These are phyloP conservation scores for Craseonycteris thonglongyai DNA, from an alignment of 2,113 vertebrate species.

Conservation along the genomic window DNA sequence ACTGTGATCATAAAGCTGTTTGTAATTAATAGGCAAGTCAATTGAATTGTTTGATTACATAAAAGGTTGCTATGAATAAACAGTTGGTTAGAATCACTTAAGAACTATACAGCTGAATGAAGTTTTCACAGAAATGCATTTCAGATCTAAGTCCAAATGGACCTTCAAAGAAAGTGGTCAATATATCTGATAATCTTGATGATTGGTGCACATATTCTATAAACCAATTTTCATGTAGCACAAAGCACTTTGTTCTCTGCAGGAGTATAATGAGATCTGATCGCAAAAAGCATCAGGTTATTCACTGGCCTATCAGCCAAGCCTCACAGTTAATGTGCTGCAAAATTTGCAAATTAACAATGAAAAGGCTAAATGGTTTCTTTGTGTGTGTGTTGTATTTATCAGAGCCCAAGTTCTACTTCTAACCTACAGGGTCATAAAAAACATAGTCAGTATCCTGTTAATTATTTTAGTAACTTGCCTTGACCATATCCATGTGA, in stretches of 20 bases:
- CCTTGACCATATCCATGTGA: not conserved
- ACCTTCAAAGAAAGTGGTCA: not conserved
- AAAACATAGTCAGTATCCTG: not conserved
- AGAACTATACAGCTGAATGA: not conserved
- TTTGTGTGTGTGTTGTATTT: not conserved
- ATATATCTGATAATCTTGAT: not conserved
- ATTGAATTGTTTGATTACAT: not conserved
- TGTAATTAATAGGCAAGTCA: not conserved
- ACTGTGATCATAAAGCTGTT: not conserved
- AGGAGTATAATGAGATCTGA: constrained; percentile 24
- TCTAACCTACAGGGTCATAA: not conserved
- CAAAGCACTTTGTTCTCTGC: not conserved
- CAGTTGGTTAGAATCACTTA: not conserved
- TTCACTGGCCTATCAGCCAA: not conserved
- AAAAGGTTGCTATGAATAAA: not conserved
- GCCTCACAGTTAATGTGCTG: not conserved
- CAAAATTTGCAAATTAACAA: not conserved
- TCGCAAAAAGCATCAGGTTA: not conserved
- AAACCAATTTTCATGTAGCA: constrained; percentile 35
- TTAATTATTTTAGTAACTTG: not conserved
- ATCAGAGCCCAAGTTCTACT: not conserved
- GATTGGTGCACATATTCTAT: not conserved
- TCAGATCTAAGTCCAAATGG: not conserved
- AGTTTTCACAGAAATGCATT: not conserved
- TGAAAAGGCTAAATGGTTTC: not conserved